phyloP scores from a whole-genome alignment of 2,888 invertebrate species.

The Cerastis leucographa region DNA sequence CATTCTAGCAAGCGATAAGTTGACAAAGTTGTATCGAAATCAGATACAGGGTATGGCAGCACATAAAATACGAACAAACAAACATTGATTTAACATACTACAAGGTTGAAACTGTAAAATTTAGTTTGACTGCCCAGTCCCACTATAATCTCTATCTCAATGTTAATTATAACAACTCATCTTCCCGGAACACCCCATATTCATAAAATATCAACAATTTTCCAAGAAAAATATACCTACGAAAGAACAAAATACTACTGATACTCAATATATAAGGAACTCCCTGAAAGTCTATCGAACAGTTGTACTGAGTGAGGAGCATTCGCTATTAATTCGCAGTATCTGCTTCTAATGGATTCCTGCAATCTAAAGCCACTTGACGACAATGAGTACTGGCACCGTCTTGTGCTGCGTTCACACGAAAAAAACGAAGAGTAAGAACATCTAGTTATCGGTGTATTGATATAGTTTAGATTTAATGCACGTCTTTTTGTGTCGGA shows the following conservation, averaged over 20 bases:
- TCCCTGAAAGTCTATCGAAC: slow-evolving; percentile 26
- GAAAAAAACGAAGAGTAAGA: slow-evolving; percentile 34
- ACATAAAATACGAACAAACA: not conserved
- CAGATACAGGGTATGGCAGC: not conserved
- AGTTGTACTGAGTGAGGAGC: slow-evolving; percentile 41
- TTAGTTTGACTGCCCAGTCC: too few relatives aligned
- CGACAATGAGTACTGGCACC: slow-evolving; percentile 68
- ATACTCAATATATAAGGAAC: slow-evolving; percentile 24
- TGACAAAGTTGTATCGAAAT: not conserved
- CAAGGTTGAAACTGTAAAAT: too few relatives aligned
- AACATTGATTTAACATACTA: not conserved
- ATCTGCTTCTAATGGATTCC: slow-evolving; percentile 80
- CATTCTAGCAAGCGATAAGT: not conserved
- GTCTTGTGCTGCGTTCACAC: slow-evolving; percentile 67
- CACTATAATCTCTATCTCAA: not conserved
- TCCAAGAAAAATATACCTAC: not conserved
- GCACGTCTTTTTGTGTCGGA: not conserved
- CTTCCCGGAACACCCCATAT: not conserved
- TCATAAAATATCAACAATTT: not conserved
- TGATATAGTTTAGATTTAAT: not conserved
- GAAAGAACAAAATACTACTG: slow-evolving; percentile 1
- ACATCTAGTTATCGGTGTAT: not conserved
- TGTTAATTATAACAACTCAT: not conserved
- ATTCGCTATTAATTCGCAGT: slow-evolving; percentile 75
- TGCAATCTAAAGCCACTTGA: slow-evolving; percentile 78